Conservation (phyloP, 2,113 vertebrate species). For the Microtus richardsoni region DNA sequence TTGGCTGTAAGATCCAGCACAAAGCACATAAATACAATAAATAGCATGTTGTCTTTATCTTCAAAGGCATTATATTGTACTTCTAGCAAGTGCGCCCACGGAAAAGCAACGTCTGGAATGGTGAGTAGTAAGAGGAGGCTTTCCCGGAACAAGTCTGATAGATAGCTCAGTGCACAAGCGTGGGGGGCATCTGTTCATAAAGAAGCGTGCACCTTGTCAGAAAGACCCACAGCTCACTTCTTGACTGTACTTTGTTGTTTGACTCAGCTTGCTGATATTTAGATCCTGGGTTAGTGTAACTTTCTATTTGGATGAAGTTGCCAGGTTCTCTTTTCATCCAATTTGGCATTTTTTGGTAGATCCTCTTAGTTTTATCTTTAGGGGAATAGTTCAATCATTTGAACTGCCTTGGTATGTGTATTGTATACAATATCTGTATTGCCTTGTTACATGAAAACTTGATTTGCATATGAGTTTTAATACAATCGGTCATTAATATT, state of each 20-base stretch:
- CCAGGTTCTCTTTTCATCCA: background rate
- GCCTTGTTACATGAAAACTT: background rate
- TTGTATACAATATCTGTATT: conserved; percentile 16
- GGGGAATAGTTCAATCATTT: background rate
- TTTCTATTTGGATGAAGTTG: conserved; percentile 26
- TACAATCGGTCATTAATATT: conserved; percentile 68
- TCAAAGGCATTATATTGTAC: conserved; percentile 96
- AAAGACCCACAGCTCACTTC: background rate
- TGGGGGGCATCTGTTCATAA: background rate
- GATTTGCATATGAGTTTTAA: background rate
- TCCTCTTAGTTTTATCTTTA: background rate
- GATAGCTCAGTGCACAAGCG: background rate
- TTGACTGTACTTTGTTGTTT: background rate
- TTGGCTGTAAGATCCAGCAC: conserved; percentile 82
- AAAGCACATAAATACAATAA: conserved; percentile 86
- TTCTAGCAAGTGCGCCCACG: conserved; percentile 92
- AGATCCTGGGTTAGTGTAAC: background rate
- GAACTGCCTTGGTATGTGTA: conserved; percentile 23
- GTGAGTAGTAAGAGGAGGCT: conserved; percentile 87
- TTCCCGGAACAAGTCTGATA: conserved; percentile 31
- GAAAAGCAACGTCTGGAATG: conserved; percentile 94
- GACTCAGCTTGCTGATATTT: background rate
- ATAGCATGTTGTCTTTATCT: conserved; percentile 91
- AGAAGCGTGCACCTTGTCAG: background rate
- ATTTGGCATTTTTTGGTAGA: background rate